Base-by-base conservation (phyloP, 2,113 vertebrate species). In the Capreolus pygargus region DNA sequence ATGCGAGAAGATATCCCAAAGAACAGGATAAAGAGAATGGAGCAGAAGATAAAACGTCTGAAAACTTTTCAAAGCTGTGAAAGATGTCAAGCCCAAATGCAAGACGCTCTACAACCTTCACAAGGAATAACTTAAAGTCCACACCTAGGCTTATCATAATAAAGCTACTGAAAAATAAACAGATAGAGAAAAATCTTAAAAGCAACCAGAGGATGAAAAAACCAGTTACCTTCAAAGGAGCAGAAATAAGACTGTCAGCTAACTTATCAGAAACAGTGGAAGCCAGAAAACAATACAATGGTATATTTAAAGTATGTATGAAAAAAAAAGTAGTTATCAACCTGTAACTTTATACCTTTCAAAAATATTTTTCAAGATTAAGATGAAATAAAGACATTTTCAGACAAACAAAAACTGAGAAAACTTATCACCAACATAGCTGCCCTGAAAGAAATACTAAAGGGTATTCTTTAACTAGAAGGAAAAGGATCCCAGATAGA, bases 251-350 rank as follows among this genome's bases (percentile, higher is more conserved):
- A 45, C 61, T 87, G 11, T 79, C 58, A 21, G 45, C 30, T 90
- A 86, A 95, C 67, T 92, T 97, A 43, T 91, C 61, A 94, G 86
- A 98, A 88, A 64, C 17, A 64, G 7, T 55, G 43, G 28, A 76
- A 94, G 52, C 25, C 57, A 93, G 74, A 79, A 89, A 81, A 76
- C 30, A 81, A 27, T 6, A 17, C 17, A 58, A 45, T 91, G 27
- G 16, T 33, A 43, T 60, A 84, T 86, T 87, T 89, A 85, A 93
- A 91, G 7, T 82, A 54, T 55, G 45, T 54, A 57, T 91, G 5
- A 23, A 36, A 60, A 96, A 88, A 78, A 70, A 74, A 74, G 5
- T 60, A 47, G 21, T 67, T 88, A 50, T 67, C 57, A 47, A 70
- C 14, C n/a, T 91, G n/a, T 28, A 36, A 70, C 57, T 83, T 84